These are phyloP conservation scores for Platycheirus rosarum DNA, from an alignment of 2,888 invertebrate species.

Conservation along the genomic window DNA sequence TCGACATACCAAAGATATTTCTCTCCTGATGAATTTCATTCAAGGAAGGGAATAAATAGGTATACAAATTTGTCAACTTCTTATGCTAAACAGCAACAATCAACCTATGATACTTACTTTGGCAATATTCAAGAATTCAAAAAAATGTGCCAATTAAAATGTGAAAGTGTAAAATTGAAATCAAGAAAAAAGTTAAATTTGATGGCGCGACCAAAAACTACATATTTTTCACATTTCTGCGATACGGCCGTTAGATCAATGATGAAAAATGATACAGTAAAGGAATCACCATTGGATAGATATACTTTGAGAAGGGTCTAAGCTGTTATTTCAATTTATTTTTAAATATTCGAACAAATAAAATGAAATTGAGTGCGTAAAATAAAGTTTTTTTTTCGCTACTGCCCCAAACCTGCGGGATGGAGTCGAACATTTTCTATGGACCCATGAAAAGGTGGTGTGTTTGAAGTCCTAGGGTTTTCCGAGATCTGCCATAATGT, in stretches of 20 bases:
- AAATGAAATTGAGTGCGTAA: too few species aligned
- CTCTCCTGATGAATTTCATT: slow-evolving; percentile 75
- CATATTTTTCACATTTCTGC: slow-evolving; percentile 78
- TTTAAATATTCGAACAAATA: too few species aligned
- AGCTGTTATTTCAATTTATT: background rate
- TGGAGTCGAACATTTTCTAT: too few species aligned
- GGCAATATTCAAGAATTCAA: slow-evolving; percentile 77
- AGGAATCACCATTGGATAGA: slow-evolving; percentile 78
- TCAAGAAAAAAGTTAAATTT: slow-evolving; percentile 75
- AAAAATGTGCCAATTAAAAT: slow-evolving; percentile 49
- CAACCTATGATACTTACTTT: slow-evolving; percentile 77
- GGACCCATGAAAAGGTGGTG: too few species aligned
- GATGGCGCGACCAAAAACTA: slow-evolving; percentile 75
- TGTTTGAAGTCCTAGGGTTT: too few species aligned
- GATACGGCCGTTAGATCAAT: slow-evolving; percentile 72
- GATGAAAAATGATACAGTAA: slow-evolving; percentile 75
- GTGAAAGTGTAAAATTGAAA: background rate
- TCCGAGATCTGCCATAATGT: too few species aligned
- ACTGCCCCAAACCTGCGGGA: too few species aligned
- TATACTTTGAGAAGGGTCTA: slow-evolving; percentile 75
- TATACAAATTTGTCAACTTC: slow-evolving; percentile 57
- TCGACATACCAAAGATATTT: slow-evolving; percentile 75
- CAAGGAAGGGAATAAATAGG: slow-evolving; percentile 71
- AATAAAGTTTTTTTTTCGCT: too few species aligned
- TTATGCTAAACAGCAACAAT: slow-evolving; percentile 73